Evolutionary conservation across 2,797 vertebrate species (phyloP), one percentile per base, ranked within the genome.

Genomic region (Spondyliosoma cantharus): DNA sequence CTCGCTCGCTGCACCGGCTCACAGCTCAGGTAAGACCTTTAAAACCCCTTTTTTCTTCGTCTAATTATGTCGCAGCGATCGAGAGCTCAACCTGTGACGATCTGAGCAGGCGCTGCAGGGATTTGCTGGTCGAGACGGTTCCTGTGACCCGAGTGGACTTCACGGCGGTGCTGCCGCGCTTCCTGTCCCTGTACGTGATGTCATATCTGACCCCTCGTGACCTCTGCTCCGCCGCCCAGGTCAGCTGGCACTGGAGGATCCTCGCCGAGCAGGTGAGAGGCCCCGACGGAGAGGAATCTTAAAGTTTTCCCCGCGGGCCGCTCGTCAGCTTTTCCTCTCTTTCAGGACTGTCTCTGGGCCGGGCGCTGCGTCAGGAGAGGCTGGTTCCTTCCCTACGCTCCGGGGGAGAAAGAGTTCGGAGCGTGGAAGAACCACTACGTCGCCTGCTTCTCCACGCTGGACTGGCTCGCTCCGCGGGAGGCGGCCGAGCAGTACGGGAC

Each of bases 241-340:
- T 97, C 90, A 95, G 92, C 88, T 98, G 97, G 97, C 86, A 95
- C 86, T 98, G 97, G 97, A 96, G 94, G 81, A 87, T 95, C 83
- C 89, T 97, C 32, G 91, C 96, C 5, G 96, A 98, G 74, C 96
- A 97, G 96, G 96, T 97, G 78, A 83, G 79, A 1, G 6, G 1
- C 25, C 48, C 48, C n/a, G 14, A 3, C 15, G n/a, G 5, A 29
- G n/a, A 60, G 0, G 19, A 0, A 13, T n/a, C 16, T 24, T 24
- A 3, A 5, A 4, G 1, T 2, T 32, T 53, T 19, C 22, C 2
- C 11, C 15, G 0, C 12, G 1, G 5, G 9, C 1, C 3, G 22
- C 2, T 22, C 2, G 3, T 48, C 24, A 6, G 3, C 37, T 37
- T 37, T 9, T 3, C 37, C 9, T 2, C 37, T 37, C 37, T 37